Percentiles rank a stretch among this genome's conserved stretches.
phyloP scores from a whole-genome alignment of 1,140 invertebrate species.

The Babylonia areolata region DNA sequence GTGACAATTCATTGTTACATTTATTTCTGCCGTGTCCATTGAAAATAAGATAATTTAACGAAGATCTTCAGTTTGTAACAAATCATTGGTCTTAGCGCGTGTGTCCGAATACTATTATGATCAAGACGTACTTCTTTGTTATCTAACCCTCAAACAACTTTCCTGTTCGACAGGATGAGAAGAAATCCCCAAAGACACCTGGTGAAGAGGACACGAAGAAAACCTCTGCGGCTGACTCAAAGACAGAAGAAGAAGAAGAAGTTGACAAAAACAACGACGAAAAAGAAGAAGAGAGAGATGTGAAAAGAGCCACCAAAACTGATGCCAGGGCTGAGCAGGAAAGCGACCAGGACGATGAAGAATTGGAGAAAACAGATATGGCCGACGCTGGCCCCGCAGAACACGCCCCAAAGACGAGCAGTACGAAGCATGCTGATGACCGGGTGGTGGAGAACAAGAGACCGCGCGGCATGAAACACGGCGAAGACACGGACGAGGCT shows the following conservation, averaged over 20 bases:
- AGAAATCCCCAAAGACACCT: not conserved
- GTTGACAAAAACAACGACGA: not conserved
- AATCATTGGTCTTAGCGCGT: too few species aligned
- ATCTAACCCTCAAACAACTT: too few species aligned
- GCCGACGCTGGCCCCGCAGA: not conserved
- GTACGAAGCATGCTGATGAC: too few species aligned
- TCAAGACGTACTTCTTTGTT: too few species aligned
- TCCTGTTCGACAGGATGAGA: too few species aligned
- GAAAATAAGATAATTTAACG: too few species aligned
- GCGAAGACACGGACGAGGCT: not conserved
- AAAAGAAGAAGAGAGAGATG: not conserved
- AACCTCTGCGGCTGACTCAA: not conserved
- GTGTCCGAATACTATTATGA: too few species aligned
- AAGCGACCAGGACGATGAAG: conserved; percentile 2
- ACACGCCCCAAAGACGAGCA: not conserved
- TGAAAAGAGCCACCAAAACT: not conserved
- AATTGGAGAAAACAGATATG: not conserved
- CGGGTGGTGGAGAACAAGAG: too few species aligned
- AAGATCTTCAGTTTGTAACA: too few species aligned
- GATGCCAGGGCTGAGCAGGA: not conserved
- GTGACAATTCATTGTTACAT: too few species aligned
- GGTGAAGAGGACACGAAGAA: not conserved
- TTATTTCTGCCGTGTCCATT: too few species aligned
- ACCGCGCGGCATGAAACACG: too few species aligned
- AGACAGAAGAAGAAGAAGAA: not conserved